Conservation (phyloP, 2,797 vertebrate species). For the Myotis daubentonii region DNA sequence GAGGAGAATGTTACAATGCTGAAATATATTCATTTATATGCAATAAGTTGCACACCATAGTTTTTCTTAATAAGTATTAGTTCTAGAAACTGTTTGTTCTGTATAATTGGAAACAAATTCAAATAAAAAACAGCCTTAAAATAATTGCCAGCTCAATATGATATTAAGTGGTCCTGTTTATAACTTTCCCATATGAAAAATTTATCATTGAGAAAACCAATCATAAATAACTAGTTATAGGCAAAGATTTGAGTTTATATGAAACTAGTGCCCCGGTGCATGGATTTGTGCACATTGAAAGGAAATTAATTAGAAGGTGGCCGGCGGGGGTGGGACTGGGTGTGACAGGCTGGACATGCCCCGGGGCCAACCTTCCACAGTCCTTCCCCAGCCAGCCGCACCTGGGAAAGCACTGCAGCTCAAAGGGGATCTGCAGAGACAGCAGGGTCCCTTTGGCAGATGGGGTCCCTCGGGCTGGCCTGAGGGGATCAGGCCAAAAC, state of each 20-base stretch:
- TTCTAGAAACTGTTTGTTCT: slow-evolving; percentile 48
- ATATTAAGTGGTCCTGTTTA: background rate
- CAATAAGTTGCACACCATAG: background rate
- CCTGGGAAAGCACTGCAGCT: too few relatives aligned
- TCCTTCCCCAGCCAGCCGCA: too few relatives aligned
- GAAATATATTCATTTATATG: slow-evolving; percentile 45
- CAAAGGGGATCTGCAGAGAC: too few relatives aligned
- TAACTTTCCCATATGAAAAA: background rate
- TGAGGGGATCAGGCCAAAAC: too few relatives aligned
- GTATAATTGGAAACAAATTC: slow-evolving; percentile 46
- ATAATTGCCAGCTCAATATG: background rate
- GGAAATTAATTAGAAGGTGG: too few relatives aligned
- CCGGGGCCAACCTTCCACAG: too few relatives aligned
- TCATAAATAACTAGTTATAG: background rate
- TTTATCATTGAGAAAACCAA: background rate
- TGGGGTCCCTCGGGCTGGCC: too few relatives aligned
- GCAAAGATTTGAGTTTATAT: background rate
- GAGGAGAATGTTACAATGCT: slow-evolving; percentile 26
- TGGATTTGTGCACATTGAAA: too few relatives aligned
- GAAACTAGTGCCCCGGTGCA: background rate
- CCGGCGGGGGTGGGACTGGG: too few relatives aligned
- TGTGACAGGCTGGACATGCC: too few relatives aligned
- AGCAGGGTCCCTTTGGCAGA: too few relatives aligned
- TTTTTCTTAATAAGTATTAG: background rate
- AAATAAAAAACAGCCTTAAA: slow-evolving; percentile 38